phyloP scores from a whole-genome alignment of 1,140 invertebrate genomes.

The Orchestia grillus region DNA sequence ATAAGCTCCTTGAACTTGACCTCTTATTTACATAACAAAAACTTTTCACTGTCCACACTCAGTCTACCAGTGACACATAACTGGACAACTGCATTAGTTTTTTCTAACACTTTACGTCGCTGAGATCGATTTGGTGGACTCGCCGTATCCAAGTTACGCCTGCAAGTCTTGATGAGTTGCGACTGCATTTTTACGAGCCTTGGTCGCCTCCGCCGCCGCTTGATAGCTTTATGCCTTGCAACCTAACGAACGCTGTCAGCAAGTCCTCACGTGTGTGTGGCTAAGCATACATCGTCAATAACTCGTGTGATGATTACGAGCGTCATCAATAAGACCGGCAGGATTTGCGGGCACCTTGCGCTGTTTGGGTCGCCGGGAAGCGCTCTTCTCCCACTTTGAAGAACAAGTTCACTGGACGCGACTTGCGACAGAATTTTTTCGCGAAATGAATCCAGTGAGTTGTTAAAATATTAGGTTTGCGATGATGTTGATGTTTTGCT shows the following conservation, averaged over 20 bases:
- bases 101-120: not conserved
- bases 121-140: not conserved
- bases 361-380: not conserved
- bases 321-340: not conserved
- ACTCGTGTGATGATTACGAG: constrained; percentile 1
- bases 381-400: not conserved
- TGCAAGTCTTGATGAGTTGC: not conserved
- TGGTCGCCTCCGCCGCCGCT: not conserved
- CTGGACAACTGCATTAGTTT: too few relatives aligned
- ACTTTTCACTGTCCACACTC: too few relatives aligned
- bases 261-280: not conserved
- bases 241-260: constrained; percentile 35
- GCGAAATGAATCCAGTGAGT: not conserved
- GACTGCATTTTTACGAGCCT: not conserved
- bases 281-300: not conserved
- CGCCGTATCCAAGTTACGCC: not conserved
- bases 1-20: too few relatives aligned
- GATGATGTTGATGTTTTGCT: not conserved
- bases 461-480: not conserved
- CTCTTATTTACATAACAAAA: too few relatives aligned
- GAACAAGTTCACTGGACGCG: not conserved
- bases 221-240: constrained; percentile 19
- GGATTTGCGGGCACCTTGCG: not conserved
- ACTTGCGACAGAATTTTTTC: not conserved
- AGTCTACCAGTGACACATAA: too few relatives aligned